Conservation (phyloP, 1,140 invertebrate genomes). For the Pemphigus obesinymphae region DNA sequence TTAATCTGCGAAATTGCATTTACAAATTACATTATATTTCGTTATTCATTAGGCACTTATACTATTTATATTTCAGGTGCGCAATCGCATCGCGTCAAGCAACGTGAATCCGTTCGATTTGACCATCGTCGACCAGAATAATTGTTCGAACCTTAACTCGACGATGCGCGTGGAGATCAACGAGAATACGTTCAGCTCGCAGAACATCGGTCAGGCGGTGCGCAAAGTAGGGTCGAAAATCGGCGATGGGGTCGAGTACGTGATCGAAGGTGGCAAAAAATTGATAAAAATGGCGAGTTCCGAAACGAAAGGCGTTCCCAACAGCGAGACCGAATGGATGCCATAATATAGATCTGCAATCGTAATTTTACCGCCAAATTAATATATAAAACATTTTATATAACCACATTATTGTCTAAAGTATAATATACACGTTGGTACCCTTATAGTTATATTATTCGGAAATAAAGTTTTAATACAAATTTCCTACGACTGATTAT, state of each 20-base stretch:
- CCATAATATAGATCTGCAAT: background rate
- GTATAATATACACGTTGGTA: too few relatives aligned
- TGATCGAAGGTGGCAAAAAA: conserved; percentile 55
- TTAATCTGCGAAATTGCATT: too few relatives aligned
- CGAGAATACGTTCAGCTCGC: conserved; percentile 68
- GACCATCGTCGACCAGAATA: conserved; percentile 65
- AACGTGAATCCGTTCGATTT: conserved; percentile 70
- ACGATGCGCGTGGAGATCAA: conserved; percentile 60
- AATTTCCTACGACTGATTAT: background rate
- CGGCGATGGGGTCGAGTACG: conserved; percentile 60
- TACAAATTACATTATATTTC: too few relatives aligned
- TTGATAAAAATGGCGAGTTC: conserved; percentile 54
- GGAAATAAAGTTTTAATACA: too few relatives aligned
- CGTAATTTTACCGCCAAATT: too few relatives aligned
- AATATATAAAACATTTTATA: too few relatives aligned
- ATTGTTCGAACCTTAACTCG: conserved; percentile 60
- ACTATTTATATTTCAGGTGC: too few relatives aligned
- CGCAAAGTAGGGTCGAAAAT: conserved; percentile 65
- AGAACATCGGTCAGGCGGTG: conserved; percentile 46
- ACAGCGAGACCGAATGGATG: background rate
- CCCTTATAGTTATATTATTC: too few relatives aligned
- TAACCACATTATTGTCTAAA: too few relatives aligned
- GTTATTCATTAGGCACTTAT: too few relatives aligned
- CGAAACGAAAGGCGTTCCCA: background rate
- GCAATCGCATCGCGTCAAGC: conserved; percentile 57